These are phyloP conservation scores for Nibea coibor DNA, from an alignment of 2,113 vertebrate species.

Conservation along the genomic window DNA sequence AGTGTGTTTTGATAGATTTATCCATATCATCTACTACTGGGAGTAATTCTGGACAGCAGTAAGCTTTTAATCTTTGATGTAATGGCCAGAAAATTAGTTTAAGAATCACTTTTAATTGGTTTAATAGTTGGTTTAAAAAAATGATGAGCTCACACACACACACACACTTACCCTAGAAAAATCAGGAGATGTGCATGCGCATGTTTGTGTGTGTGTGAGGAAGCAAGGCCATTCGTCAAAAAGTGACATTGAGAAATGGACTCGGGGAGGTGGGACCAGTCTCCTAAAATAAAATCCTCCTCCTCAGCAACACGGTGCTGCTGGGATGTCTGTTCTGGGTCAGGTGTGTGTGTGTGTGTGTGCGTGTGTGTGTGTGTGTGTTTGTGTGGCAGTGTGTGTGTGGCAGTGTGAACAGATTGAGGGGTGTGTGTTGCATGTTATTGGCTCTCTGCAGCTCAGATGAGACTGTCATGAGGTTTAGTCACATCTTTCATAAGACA, in stretches of 20 bases:
- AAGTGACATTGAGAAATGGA: slow-evolving; percentile 56
- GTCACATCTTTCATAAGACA: slow-evolving; percentile 64
- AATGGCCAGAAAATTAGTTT: neutral
- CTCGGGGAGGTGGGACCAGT: slow-evolving; percentile 17
- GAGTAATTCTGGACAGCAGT: neutral
- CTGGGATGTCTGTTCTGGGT: slow-evolving; percentile 42
- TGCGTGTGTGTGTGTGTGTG: slow-evolving; percentile 7
- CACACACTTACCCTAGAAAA: neutral
- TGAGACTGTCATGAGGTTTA: slow-evolving; percentile 59
- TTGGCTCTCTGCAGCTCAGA: slow-evolving; percentile 43
- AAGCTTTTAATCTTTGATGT: neutral
- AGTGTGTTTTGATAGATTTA: neutral
- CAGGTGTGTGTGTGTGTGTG: slow-evolving; percentile 15
- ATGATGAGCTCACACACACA: neutral
- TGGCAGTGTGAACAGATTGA: slow-evolving; percentile 34
- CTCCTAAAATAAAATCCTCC: slow-evolving; percentile 41
- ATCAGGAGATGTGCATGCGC: neutral
- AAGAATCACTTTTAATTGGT: neutral
- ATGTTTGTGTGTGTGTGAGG: neutral
- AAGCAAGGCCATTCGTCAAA: slow-evolving; percentile 46
- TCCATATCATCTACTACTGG: neutral
- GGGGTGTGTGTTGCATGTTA: slow-evolving; percentile 29
- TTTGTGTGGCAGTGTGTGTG: too few species aligned
- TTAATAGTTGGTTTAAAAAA: neutral
- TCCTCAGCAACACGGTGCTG: slow-evolving; percentile 37